phyloP scores from a whole-genome alignment of 1,140 invertebrate species.

The Drosophila lowei region DNA sequence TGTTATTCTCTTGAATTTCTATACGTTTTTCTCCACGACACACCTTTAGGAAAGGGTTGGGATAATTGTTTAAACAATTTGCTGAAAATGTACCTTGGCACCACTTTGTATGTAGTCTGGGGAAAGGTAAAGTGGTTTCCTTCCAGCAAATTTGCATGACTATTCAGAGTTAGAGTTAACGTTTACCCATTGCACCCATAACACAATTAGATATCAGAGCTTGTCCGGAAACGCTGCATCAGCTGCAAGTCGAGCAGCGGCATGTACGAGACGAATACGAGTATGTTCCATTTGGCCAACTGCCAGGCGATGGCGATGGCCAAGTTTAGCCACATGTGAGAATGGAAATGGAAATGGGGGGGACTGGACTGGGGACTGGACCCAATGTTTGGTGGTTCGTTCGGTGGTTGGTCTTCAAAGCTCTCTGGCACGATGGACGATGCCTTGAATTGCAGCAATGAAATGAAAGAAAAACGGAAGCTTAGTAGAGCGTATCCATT shows the following conservation, averaged over 20 bases:
- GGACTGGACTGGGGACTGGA: no score
- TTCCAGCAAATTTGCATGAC: constrained; percentile 39
- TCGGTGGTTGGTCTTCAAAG: constrained; percentile 46
- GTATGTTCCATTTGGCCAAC: constrained; percentile 48
- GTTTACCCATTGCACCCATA: constrained; percentile 56
- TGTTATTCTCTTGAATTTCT: no score
- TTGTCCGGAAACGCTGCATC: constrained; percentile 67
- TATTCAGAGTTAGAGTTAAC: constrained; percentile 27
- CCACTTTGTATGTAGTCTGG: constrained; percentile 17
- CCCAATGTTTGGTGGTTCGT: neutral
- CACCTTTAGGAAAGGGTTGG: neutral
- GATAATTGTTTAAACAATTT: neutral
- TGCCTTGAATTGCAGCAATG: constrained; percentile 54
- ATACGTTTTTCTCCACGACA: no score
- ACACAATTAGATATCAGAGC: constrained; percentile 71
- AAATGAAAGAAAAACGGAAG: constrained; percentile 66
- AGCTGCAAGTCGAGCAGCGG: constrained; percentile 24
- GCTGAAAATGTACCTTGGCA: neutral
- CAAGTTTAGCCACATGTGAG: constrained; percentile 31
- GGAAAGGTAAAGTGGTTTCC: constrained; percentile 13
- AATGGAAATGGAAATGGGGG: neutral
- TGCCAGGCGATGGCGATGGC: constrained; percentile 7
- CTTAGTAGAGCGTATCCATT: constrained; percentile 77
- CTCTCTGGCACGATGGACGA: constrained; percentile 17
- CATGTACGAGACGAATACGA: neutral